Conservation (phyloP, 30 jellyfish, hydroid and myxozoan species). For the Turritopsis rubra region DNA sequence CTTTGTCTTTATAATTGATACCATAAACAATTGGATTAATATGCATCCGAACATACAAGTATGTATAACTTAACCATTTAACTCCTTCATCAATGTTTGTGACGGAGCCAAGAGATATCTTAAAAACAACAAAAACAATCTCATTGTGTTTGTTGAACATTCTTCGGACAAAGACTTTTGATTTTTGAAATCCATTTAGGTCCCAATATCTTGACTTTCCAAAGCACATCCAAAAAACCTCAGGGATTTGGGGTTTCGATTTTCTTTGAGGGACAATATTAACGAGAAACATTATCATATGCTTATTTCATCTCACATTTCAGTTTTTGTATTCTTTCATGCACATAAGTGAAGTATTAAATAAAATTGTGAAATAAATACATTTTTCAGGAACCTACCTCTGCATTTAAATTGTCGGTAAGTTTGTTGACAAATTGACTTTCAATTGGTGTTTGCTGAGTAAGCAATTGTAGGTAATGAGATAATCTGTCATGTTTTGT, state of each 20-base stretch:
- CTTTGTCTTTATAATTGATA: conserved; percentile 69
- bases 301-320: neutral
- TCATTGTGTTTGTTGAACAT: too few species aligned
- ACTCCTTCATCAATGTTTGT: conserved; percentile 95
- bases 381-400: conserved; percentile 45
- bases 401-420: conserved; percentile 91
- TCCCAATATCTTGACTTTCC: too few species aligned
- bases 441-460: conserved; percentile 91
- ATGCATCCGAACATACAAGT: conserved; percentile 92
- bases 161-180: too few species aligned
- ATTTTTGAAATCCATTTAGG: too few species aligned
- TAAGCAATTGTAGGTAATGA: conserved; percentile 63
- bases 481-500: conserved; percentile 81
- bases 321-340: too few species aligned
- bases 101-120: conserved; percentile 94
- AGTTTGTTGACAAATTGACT: conserved; percentile 82
- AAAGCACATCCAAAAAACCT: too few species aligned
- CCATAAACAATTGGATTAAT: conserved; percentile 96
- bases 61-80: conserved; percentile 91
- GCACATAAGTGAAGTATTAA: too few species aligned
- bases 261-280: too few species aligned
- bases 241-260: too few species aligned
- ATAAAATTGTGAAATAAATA: neutral
- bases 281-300: too few species aligned
- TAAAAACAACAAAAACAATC: too few species aligned